These are phyloP conservation scores for Drosophila subquinaria DNA, from an alignment of 2,888 invertebrate genomes.

Conservation along the genomic window DNA sequence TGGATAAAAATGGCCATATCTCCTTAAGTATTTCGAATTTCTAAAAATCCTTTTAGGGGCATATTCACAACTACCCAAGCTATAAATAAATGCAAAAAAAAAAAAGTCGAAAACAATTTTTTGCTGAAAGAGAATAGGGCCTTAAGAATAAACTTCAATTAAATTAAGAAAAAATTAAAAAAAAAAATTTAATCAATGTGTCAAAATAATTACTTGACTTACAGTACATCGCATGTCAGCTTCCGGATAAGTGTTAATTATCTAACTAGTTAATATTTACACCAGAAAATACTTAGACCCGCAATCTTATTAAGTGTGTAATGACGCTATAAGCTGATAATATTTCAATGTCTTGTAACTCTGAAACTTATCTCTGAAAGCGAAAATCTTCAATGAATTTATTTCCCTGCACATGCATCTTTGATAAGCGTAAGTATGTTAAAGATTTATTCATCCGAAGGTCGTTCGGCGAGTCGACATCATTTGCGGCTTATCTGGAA, in stretches of 20 bases:
- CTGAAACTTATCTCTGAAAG: slow-evolving; percentile 29
- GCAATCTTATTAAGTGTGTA: slow-evolving; percentile 13
- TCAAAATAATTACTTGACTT: not conserved
- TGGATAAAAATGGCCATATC: too few relatives aligned
- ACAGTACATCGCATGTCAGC: slow-evolving; percentile 4
- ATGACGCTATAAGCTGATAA: slow-evolving; percentile 5
- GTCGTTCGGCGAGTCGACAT: slow-evolving; percentile 14
- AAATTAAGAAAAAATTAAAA: not conserved
- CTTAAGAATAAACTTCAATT: not conserved
- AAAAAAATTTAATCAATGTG: not conserved
- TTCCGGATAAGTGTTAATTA: slow-evolving; percentile 41
- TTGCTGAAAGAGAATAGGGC: too few relatives aligned
- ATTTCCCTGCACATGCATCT: slow-evolving; percentile 4
- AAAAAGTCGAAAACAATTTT: too few relatives aligned
- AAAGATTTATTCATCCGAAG: slow-evolving; percentile 15
- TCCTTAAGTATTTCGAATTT: too few relatives aligned
- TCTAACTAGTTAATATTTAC: slow-evolving; percentile 4
- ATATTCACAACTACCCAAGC: too few relatives aligned
- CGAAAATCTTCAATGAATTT: slow-evolving; percentile 33
- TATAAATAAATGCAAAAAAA: too few relatives aligned
- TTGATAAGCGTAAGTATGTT: not conserved
- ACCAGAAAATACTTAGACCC: not conserved
- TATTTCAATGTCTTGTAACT: slow-evolving; percentile 9
- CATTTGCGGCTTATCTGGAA: slow-evolving; percentile 28
- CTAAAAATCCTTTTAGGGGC: too few relatives aligned